Evolutionary conservation across 2,113 vertebrate genomes (phyloP).

Genomic region (pig (Sus scrofa)): T2T-Sscrofa CM000813.6:126194001-126194500

Average conservation of each 20-base stretch:
- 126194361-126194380: background rate
- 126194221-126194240: background rate
- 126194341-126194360: background rate
- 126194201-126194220: background rate
- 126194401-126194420: background rate
- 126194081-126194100: background rate
- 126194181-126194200: background rate
- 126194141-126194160: background rate
- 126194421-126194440: conserved; percentile 11
- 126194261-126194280: background rate
- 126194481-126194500: background rate
- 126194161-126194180: background rate
- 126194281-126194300: background rate
- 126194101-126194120: conserved; percentile 6
- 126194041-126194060: background rate
- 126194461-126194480: background rate
- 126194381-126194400: conserved; percentile 25
- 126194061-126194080: background rate
- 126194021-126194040: conserved; percentile 3
- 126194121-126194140: conserved; percentile 41
- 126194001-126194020: conserved; percentile 17
- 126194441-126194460: background rate
- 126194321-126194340: background rate
- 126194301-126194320: background rate
- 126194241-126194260: background rate